A percentile compares a stretch with the other conserved stretches of the same genome.
Evolutionary conservation across 30 jellyfish, hydroid and myxozoan species (phyloP).

Genomic region (Hydra vulgaris): DNA sequence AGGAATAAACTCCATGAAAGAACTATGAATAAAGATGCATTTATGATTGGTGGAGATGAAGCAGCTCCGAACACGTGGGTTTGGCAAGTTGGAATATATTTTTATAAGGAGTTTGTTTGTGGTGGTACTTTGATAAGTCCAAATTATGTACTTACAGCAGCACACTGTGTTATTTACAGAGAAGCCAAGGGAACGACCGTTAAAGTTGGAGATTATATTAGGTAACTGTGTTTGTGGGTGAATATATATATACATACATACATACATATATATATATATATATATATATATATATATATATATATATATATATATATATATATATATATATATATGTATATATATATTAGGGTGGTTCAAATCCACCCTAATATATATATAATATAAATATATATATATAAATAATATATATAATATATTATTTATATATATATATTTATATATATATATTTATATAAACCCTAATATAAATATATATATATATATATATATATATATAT

Average conservation of each 20-base stretch:
- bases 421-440: too few species aligned
- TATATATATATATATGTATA: too few species aligned
- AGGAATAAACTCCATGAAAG: neutral
- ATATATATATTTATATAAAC: too few species aligned
- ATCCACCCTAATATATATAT: too few species aligned
- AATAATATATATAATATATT: too few species aligned
- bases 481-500: too few species aligned
- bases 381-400: too few species aligned
- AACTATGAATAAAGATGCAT: neutral
- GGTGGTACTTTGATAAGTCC: slow-evolving; percentile 23
- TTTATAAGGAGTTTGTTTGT: neutral
- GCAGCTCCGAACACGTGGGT: slow-evolving; percentile 18
- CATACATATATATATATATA: neutral
- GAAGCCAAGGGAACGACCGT: neutral
- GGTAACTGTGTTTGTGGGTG: slow-evolving; percentile 1
- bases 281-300: too few species aligned
- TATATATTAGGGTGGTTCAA: too few species aligned
- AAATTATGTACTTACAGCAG: slow-evolving; percentile 5
- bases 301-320: too few species aligned
- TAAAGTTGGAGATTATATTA: slow-evolving; percentile 10
- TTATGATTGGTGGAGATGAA: neutral
- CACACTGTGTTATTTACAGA: slow-evolving; percentile 13
- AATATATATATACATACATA: neutral
- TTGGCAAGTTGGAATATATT: slow-evolving; percentile 18
- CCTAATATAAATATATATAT: too few species aligned